phyloP scores from a whole-genome alignment of 2,113 vertebrate genomes.

The Eonycteris spelaea region DNA sequence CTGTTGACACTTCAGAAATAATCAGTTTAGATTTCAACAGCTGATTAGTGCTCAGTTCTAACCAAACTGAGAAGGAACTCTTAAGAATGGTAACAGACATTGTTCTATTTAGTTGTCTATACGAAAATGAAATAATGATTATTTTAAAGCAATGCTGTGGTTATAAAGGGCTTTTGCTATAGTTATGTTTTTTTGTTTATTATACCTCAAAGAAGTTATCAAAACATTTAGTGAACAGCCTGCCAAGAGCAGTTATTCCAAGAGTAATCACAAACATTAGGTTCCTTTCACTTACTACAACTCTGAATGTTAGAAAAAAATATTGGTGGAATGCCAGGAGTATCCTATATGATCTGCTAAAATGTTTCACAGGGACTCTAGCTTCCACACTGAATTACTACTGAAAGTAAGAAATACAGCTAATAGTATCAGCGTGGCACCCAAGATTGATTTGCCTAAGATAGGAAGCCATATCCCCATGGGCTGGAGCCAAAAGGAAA shows the following conservation, averaged over 20 bases:
- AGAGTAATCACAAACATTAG: conserved; percentile 51
- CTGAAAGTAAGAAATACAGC: conserved; percentile 43
- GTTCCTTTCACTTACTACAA: conserved; percentile 53
- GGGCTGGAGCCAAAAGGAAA: conserved; percentile 47
- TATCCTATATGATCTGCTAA: conserved; percentile 26
- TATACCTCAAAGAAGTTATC: conserved; percentile 52
- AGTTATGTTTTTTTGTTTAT: conserved; percentile 61
- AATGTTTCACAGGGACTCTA: conserved; percentile 53
- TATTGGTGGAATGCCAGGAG: conserved; percentile 65
- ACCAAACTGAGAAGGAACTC: conserved; percentile 77
- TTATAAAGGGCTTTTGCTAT: conserved; percentile 49
- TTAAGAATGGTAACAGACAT: conserved; percentile 74
- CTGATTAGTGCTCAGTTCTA: conserved; percentile 80
- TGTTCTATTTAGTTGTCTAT: conserved; percentile 70
- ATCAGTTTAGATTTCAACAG: conserved; percentile 85
- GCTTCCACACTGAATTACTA: conserved; percentile 63
- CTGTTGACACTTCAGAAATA: conserved; percentile 83
- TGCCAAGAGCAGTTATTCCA: conserved; percentile 62
- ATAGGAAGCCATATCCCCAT: conserved; percentile 40
- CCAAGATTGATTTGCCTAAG: conserved; percentile 56
- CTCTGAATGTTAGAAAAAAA: conserved; percentile 58
- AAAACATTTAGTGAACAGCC: conserved; percentile 70
- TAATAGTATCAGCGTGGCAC: conserved; percentile 46
- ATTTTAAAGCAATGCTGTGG: conserved; percentile 55
- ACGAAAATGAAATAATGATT: conserved; percentile 37